A percentile compares a stretch with the other conserved stretches of the same genome.
These are phyloP conservation scores for Urocolius indicus DNA, from an alignment of 2,113 vertebrate genomes.

Conservation along the genomic window DNA sequence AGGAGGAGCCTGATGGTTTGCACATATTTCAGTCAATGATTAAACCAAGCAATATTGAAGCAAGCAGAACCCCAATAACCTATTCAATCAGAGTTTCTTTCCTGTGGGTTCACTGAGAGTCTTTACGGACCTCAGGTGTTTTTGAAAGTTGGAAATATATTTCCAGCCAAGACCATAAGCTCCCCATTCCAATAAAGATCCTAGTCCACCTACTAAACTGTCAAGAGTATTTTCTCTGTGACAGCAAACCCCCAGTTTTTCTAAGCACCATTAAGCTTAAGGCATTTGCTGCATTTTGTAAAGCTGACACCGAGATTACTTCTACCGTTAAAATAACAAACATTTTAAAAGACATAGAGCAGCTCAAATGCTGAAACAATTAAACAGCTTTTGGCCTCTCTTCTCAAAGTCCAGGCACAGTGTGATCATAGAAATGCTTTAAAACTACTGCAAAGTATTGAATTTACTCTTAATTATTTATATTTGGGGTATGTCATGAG, in stretches of 20 bases:
- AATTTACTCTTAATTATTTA: neutral
- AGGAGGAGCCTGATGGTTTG: neutral
- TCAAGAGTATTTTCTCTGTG: neutral
- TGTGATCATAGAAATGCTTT: neutral
- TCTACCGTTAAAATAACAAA: neutral
- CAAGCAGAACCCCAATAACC: neutral
- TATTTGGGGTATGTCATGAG: accelerated
- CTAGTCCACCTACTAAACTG: neutral
- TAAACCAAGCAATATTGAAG: neutral
- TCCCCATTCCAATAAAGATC: neutral
- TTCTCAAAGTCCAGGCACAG: neutral
- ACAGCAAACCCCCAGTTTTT: neutral
- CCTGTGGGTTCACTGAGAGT: neutral
- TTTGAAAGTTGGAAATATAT: neutral
- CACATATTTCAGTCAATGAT: neutral
- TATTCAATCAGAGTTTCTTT: neutral
- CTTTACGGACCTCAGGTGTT: neutral
- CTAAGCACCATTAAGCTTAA: neutral
- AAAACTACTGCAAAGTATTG: neutral
- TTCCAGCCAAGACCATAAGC: neutral
- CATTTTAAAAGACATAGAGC: neutral
- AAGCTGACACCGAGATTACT: neutral
- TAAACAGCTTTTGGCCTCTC: neutral
- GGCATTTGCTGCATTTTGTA: neutral
- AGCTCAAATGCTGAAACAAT: neutral